phyloP scores from a whole-genome alignment of 2,888 invertebrate genomes.

The Xanthia togata region DNA sequence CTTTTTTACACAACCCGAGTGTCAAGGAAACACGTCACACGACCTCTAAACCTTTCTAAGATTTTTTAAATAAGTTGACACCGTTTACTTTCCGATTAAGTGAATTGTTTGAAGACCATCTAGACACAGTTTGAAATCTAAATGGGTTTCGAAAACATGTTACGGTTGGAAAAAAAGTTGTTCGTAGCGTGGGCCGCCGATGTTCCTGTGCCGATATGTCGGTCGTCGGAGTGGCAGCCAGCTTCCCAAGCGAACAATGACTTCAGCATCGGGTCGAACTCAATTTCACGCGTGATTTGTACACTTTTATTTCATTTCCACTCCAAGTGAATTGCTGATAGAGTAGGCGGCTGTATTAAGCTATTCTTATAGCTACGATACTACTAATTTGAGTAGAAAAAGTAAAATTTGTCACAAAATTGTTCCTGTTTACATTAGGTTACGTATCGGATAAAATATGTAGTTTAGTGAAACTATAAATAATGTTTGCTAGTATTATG shows the following conservation, averaged over 20 bases:
- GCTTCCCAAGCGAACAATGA: slow-evolving; percentile 81
- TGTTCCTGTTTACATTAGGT: slow-evolving; percentile 11
- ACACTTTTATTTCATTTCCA: slow-evolving; percentile 87
- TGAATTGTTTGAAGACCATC: slow-evolving; percentile 48
- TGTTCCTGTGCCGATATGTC: slow-evolving; percentile 66
- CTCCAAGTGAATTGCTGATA: slow-evolving; percentile 75
- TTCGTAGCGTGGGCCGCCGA: slow-evolving; percentile 29
- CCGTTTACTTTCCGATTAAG: slow-evolving; percentile 26
- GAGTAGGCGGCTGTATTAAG: slow-evolving; percentile 40
- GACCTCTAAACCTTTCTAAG: slow-evolving; percentile 66
- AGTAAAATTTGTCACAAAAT: neutral
- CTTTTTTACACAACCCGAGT: slow-evolving; percentile 77
- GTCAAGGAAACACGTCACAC: slow-evolving; percentile 71
- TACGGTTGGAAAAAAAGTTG: slow-evolving; percentile 52
- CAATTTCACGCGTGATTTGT: slow-evolving; percentile 90
- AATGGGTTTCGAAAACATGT: slow-evolving; percentile 50
- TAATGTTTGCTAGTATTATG: slow-evolving; percentile 63
- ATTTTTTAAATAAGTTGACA: slow-evolving; percentile 61
- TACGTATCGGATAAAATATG: slow-evolving; percentile 43
- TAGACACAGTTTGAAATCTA: slow-evolving; percentile 41
- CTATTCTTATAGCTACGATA: slow-evolving; percentile 4
- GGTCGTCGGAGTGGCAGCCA: slow-evolving; percentile 72
- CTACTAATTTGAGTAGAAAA: slow-evolving; percentile 5
- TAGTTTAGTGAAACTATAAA: slow-evolving; percentile 35
- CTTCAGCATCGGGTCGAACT: slow-evolving; percentile 83